A percentile compares a stretch with the other conserved stretches of the same genome.
Evolutionary conservation across 2,797 vertebrate species (phyloP).

Genomic region (Glyptemys insculpta): DNA sequence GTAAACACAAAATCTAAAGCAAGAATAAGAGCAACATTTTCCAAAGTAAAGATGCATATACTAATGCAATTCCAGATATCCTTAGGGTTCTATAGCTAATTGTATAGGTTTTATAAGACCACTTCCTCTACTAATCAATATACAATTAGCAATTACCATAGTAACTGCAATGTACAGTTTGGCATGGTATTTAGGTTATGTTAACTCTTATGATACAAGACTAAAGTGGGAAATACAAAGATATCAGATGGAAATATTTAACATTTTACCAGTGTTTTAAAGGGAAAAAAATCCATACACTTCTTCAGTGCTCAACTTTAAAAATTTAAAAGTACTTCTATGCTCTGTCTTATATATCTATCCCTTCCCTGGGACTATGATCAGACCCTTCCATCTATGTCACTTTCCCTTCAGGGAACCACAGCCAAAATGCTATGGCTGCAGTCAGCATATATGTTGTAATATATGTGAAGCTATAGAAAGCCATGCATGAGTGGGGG

Average conservation of each 20-base stretch:
- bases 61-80: conserved; percentile 15
- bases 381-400: accelerated
- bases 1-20: conserved; percentile 13
- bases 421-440: not conserved
- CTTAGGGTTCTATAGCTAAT: conserved; percentile 37
- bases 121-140: conserved; percentile 53
- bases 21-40: not conserved
- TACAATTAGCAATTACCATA: conserved; percentile 46
- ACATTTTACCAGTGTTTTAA: conserved; percentile 3
- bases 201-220: conserved; percentile 16
- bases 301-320: not conserved
- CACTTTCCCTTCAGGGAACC: not conserved
- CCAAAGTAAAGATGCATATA: not conserved
- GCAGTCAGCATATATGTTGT: not conserved
- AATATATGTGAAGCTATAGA: not conserved
- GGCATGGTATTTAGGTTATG: not conserved
- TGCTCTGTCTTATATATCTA: not conserved
- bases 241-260: not conserved
- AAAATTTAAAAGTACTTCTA: not conserved
- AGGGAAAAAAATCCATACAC: not conserved
- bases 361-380: not conserved
- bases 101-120: conserved; percentile 14
- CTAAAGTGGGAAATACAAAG: conserved; percentile 24
- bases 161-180: conserved; percentile 39
- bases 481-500: not conserved